Conservation (phyloP, 2,113 vertebrate genomes). For the Muscicapa adusta region DNA sequence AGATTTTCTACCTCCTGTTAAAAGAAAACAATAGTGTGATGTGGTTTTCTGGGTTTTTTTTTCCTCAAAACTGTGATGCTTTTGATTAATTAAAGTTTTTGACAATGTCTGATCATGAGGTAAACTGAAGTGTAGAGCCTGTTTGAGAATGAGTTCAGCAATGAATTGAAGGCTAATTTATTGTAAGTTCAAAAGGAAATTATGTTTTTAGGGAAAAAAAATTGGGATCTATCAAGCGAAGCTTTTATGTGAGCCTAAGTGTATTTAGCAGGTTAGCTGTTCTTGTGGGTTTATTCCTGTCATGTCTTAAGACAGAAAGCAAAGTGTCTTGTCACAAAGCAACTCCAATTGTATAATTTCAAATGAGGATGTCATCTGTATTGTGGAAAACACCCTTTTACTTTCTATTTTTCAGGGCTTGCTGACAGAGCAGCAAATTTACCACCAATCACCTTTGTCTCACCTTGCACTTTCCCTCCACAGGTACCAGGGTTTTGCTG, state of each 20-base stretch:
- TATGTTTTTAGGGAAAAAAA: background rate
- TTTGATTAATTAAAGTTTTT: background rate
- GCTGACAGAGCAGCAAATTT: conserved; percentile 2
- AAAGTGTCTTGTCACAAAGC: conserved; percentile 4
- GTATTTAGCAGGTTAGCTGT: conserved; percentile 39
- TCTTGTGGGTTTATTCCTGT: conserved; percentile 52
- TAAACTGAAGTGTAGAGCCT: background rate
- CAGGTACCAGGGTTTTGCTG: conserved; percentile 50
- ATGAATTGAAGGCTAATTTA: conserved; percentile 35
- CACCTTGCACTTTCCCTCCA: conserved; percentile 46
- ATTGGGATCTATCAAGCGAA: conserved; percentile 16
- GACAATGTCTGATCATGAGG: background rate
- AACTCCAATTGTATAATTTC: conserved; percentile 1
- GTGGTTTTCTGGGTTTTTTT: background rate
- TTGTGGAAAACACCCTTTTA: conserved; percentile 17
- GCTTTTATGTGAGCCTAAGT: conserved; percentile 30
- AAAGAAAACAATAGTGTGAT: background rate
- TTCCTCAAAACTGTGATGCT: background rate
- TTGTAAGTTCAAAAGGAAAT: conserved; percentile 47
- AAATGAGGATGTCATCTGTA: conserved; percentile 15
- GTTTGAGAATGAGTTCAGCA: conserved; percentile 14
- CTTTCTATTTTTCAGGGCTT: background rate
- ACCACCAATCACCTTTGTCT: background rate
- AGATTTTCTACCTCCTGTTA: background rate
- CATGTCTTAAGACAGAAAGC: background rate